phyloP scores from a whole-genome alignment of 2,888 invertebrate species.

The Plagodis pulveraria region DNA sequence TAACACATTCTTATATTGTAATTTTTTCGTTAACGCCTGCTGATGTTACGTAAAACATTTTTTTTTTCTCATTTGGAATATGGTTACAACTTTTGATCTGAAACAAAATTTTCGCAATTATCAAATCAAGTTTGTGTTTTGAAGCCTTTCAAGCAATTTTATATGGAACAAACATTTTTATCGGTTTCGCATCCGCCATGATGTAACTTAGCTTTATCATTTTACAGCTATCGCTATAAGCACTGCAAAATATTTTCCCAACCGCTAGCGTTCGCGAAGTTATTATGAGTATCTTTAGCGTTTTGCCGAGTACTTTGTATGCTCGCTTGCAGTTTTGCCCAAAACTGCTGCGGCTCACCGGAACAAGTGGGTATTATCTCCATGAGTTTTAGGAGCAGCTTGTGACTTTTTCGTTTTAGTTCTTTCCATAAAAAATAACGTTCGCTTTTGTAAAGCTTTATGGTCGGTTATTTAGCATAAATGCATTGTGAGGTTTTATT shows the following conservation, averaged over 20 bases:
- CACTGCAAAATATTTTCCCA: conserved; percentile 25
- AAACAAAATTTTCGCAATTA: too few species aligned
- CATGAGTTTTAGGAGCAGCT: conserved; percentile 1
- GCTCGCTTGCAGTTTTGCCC: conserved; percentile 9
- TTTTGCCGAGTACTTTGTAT: conserved; percentile 11
- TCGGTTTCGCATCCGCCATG: not conserved
- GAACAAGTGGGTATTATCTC: conserved; percentile 9
- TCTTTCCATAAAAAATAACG: conserved; percentile 7
- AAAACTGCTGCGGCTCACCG: conserved; percentile 11
- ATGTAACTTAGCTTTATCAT: conserved; percentile 8
- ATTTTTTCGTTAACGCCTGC: too few species aligned
- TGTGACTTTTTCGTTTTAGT: not conserved
- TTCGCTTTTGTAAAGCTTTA: not conserved
- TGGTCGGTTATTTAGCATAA: conserved; percentile 3
- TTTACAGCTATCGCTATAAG: conserved; percentile 14
- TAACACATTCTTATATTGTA: too few species aligned
- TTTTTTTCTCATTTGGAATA: too few species aligned
- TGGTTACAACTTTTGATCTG: too few species aligned
- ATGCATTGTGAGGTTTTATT: not conserved
- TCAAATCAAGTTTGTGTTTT: not conserved
- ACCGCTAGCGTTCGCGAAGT: conserved; percentile 28
- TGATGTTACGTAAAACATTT: too few species aligned
- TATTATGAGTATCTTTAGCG: conserved; percentile 17
- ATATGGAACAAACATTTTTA: not conserved
- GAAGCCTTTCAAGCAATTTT: not conserved